Conservation (phyloP, 2,113 vertebrate genomes). For the Menidia beryllina region DNA sequence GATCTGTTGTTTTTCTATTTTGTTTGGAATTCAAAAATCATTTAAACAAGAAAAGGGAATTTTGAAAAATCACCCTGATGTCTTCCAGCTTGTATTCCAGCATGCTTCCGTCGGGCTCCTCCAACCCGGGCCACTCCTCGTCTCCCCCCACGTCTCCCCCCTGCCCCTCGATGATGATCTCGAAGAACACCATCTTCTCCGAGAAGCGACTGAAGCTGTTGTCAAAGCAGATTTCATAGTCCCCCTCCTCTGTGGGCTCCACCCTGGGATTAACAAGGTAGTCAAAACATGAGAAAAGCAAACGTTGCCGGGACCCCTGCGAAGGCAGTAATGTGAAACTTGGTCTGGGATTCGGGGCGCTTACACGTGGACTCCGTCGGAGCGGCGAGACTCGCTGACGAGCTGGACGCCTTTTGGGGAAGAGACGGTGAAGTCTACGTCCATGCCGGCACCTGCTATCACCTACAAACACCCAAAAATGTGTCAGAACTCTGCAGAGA, state of each 20-base stretch:
- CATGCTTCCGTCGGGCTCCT: constrained; percentile 84
- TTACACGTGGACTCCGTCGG: constrained; percentile 90
- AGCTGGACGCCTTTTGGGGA: constrained; percentile 84
- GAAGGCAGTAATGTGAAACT: background rate
- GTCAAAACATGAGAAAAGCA: constrained; percentile 8
- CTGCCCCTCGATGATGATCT: constrained; percentile 84
- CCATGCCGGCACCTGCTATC: constrained; percentile 90
- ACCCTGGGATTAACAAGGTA: constrained; percentile 77
- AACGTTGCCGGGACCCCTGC: background rate
- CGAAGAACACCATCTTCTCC: constrained; percentile 93
- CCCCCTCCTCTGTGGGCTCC: constrained; percentile 88
- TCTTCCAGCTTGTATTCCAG: constrained; percentile 92
- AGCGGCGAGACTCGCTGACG: constrained; percentile 82
- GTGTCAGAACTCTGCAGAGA: constrained; percentile 3
- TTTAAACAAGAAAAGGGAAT: too few species aligned
- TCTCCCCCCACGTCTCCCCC: constrained; percentile 81
- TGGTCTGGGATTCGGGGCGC: constrained; percentile 36
- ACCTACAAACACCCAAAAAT: constrained; percentile 78
- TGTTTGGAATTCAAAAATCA: too few species aligned
- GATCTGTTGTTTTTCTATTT: too few species aligned
- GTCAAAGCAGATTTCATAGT: constrained; percentile 93
- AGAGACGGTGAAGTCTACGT: constrained; percentile 88
- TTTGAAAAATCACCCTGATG: constrained; percentile 87
- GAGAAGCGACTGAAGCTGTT: constrained; percentile 93
- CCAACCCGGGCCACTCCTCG: constrained; percentile 84